A percentile compares a stretch with the other conserved stretches of the same genome.
Evolutionary conservation across 2,113 vertebrate species (phyloP).

Genomic region (Lophochroa leadbeateri): DNA sequence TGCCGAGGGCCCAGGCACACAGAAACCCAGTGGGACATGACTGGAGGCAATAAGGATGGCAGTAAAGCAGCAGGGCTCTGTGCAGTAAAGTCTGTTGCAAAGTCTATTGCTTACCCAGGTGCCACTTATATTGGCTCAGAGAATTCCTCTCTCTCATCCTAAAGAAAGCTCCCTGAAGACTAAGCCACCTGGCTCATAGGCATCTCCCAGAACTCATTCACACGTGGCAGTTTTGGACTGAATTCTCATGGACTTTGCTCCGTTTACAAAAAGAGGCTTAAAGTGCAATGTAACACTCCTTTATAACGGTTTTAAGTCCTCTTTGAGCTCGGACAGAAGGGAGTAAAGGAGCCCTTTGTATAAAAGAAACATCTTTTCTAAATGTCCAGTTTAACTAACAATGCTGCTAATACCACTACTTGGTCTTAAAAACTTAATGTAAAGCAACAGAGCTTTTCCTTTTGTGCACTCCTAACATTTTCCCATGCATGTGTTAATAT

Average conservation of each 20-base stretch:
- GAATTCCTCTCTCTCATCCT: conserved; percentile 2
- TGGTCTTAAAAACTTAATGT: background rate
- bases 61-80: conserved; percentile 38
- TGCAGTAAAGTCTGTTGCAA: background rate
- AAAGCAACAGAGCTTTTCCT: background rate
- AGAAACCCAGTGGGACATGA: conserved; percentile 19
- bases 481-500: background rate
- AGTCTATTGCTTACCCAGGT: background rate
- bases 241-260: background rate
- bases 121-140: background rate
- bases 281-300: background rate
- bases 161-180: background rate
- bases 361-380: background rate
- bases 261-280: background rate
- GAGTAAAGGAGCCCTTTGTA: background rate
- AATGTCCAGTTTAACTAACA: background rate
- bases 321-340: background rate
- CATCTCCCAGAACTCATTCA: background rate
- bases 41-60: conserved; percentile 28
- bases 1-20: background rate
- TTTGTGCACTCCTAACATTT: background rate
- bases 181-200: background rate
- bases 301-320: background rate
- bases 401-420: background rate
- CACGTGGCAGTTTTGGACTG: background rate